Evolutionary conservation across 1,140 invertebrate genomes (phyloP), one percentile per base, ranked within the genome.

Genomic region (Tribolium madens): DNA sequence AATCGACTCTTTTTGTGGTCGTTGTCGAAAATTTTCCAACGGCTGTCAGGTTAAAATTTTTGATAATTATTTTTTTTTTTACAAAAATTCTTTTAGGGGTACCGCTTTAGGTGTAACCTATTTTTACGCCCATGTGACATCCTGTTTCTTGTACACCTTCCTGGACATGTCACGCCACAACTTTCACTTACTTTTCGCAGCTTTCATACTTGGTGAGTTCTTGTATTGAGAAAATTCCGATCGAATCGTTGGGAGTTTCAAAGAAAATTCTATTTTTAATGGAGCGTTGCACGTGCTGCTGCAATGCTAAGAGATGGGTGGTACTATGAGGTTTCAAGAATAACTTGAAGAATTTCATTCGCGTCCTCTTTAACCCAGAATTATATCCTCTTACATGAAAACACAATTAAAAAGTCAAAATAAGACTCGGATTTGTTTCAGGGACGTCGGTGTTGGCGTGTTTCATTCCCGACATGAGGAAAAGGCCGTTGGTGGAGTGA

Each of bases 401-500:
- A 69, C 10, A 17, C 9, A 18, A 69, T 69, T 13, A 42, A 71
- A 7, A 47, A 47, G 5, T 71, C 36, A 12, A 71, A 71, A 46
- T 9, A 42, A 14, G 15, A 1, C 3, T 26, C 17, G 53, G 26
- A 78, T 26, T 69, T 76, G 74, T 81, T 81, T 52, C 76, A 82
- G 81, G 57, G 52, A 76, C 73, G n/a, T 53, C 78, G 1, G 52
- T 79, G 12, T 13, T 79, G n/a, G 17, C 78, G 7, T 79, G 57
- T 26, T 78, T 81, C 42, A 48, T 82, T 10, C 77, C 76, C 5
- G 80, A 79, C 36, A 47, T 81, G 48, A 75, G 50, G 10, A 33
- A 52, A 26, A 7, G 50, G n/a, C 77, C 79, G 13, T 79, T 81
- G 79, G 50, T 77, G 7, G 79, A 81, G 74, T 78, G 71, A 79